A percentile compares a stretch with the other conserved stretches of the same genome.
phyloP scores from a whole-genome alignment of 2,888 invertebrate genomes.

The Drosophila helvetica region DNA sequence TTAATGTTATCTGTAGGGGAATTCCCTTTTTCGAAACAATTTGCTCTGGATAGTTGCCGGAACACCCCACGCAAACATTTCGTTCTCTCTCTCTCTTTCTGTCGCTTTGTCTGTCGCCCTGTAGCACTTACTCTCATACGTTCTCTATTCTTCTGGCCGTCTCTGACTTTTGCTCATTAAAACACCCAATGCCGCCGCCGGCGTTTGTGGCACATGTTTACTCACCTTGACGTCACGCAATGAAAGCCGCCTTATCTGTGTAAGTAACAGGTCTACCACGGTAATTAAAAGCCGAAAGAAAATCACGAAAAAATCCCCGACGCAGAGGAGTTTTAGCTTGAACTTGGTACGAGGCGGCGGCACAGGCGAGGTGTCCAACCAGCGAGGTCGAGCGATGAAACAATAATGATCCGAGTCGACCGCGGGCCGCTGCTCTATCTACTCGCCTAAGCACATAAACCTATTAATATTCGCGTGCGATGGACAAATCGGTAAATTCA shows the following conservation, averaged over 20 bases:
- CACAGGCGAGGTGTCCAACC: conserved; percentile 40
- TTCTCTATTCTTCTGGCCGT: not conserved
- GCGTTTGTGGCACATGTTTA: not conserved
- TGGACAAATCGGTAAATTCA: too few relatives aligned
- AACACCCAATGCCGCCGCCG: not conserved
- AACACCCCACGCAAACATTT: not conserved
- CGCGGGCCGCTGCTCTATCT: too few relatives aligned
- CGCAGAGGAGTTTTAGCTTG: conserved; percentile 1
- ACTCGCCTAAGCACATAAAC: too few relatives aligned
- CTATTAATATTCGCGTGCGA: too few relatives aligned
- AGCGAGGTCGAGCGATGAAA: conserved; percentile 46
- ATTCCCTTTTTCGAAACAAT: not conserved
- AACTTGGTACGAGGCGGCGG: not conserved
- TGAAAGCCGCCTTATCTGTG: not conserved
- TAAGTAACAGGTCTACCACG: conserved; percentile 4
- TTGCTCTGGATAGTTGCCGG: not conserved
- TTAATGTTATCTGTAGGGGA: not conserved
- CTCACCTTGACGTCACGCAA: not conserved
- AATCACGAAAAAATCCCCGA: conserved; percentile 1
- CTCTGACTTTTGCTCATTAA: not conserved
- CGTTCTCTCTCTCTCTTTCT: conserved; percentile 2
- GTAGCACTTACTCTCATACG: not conserved
- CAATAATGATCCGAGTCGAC: conserved; percentile 43
- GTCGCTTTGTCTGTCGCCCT: not conserved
- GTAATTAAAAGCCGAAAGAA: not conserved